Base-by-base conservation (phyloP, 1,140 invertebrate genomes). In the Trissolcus basalis region DNA sequence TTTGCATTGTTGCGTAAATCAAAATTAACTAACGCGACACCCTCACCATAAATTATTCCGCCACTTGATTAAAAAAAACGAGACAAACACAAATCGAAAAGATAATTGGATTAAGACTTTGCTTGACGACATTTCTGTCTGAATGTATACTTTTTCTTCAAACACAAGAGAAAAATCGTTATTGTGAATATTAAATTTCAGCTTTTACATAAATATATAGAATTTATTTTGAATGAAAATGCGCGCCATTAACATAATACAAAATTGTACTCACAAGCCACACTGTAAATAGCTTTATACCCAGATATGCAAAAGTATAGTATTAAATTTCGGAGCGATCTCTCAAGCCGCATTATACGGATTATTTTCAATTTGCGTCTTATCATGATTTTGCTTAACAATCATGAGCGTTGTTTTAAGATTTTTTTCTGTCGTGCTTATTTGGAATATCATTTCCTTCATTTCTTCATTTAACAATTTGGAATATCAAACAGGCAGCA, bases 321-420 rank as follows among this genome's bases (percentile, higher is more conserved):
- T 61, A 61, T 61, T 61, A 61, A 61, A 61, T 61, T 49, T 61
- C 58, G 50, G 4, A 61, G 36, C 47, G 43, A 61, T 43, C 48
- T 64, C 10, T 64, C 33, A 54, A 64, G 27, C 41, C 59, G 32
- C 35, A 53, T 53, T 63, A 53, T 45, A 49, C 14, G 49, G 59
- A 53, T 53, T 63, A 63, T 63, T 53, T 63, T 36, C 41, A 63
- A 63, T 63, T 63, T 53, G 53, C 59, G 36, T 63, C 19, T 63
- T 63, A 63, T 63, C 51, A 63, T 63, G 13, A 12, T 14, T n/a
- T 36, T 49, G 35, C 33, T 49, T 45, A 60, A 39, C 45, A 49
- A 49, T 14, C 16, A 33, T 27, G 13, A 49, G 56, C 49, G 33
- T 39, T 60, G 43, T 47, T 16, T 14, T 6, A 60, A 33, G 2